Conservation (phyloP, 2,888 invertebrate species). For the Tanytarsus gracilentus region DNA sequence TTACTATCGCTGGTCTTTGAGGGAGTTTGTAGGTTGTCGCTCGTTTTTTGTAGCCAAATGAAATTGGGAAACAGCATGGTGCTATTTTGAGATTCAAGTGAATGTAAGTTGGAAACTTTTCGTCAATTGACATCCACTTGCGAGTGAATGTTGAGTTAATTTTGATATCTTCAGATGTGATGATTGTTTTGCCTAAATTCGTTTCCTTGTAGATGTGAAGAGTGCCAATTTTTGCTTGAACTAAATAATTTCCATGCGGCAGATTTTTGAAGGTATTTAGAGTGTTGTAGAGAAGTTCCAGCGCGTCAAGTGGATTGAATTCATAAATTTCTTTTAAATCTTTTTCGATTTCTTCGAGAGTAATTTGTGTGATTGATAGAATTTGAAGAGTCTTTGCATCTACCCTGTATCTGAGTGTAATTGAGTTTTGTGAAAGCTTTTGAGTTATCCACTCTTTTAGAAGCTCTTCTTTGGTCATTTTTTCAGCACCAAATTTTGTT, state of each 20-base stretch:
- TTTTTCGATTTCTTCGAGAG: conserved; percentile 22
- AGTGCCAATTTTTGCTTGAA: not conserved
- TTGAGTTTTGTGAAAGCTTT: conserved; percentile 32
- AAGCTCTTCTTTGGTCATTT: conserved; percentile 32
- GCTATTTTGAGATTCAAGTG: not conserved
- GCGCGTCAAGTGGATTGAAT: conserved; percentile 24
- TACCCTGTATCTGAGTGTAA: conserved; percentile 32
- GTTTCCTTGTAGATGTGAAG: conserved; percentile 1
- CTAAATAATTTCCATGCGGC: not conserved
- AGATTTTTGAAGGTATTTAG: conserved; percentile 1
- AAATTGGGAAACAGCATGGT: conserved; percentile 8
- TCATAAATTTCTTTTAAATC: conserved; percentile 30
- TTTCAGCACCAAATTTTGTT: conserved; percentile 33
- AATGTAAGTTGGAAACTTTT: not conserved
- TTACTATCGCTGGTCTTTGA: not conserved
- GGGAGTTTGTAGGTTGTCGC: not conserved
- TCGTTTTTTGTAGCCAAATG: not conserved
- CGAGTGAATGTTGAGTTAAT: not conserved
- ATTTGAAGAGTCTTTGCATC: conserved; percentile 28
- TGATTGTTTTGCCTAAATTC: not conserved
- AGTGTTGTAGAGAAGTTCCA: not conserved
- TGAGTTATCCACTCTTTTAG: conserved; percentile 32
- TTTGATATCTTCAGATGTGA: not conserved
- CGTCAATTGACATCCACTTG: conserved; percentile 2
- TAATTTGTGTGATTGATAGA: conserved; percentile 30